A percentile compares a stretch with the other conserved stretches of the same genome.
These are phyloP conservation scores for Melanaphis sacchari DNA, from an alignment of 1,140 invertebrate species.

Conservation along the genomic window DNA sequence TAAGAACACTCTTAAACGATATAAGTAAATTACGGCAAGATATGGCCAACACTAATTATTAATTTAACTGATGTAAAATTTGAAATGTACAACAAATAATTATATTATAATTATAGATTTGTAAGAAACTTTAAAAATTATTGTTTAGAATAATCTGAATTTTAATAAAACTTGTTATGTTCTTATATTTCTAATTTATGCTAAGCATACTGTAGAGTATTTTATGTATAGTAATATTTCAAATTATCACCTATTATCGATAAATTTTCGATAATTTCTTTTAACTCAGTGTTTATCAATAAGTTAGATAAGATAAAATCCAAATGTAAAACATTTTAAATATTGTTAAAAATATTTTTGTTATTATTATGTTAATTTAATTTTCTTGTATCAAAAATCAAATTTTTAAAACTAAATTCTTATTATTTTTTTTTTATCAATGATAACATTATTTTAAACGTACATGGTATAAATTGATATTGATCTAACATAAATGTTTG, in stretches of 20 bases:
- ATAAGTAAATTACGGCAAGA: not conserved
- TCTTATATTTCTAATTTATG: no score
- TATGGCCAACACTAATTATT: constrained; percentile 31
- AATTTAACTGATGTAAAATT: not conserved
- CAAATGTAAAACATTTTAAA: not conserved
- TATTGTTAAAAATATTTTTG: not conserved
- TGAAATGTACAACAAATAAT: not conserved
- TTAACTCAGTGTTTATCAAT: not conserved
- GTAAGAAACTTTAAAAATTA: not conserved
- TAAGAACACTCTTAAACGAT: constrained; percentile 9
- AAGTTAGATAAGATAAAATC: not conserved
- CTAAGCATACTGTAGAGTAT: not conserved
- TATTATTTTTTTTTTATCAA: no score
- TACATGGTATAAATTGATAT: no score
- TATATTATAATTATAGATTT: not conserved
- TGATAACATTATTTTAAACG: no score
- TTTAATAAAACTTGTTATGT: not conserved
- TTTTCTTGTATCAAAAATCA: no score
- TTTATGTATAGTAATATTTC: not conserved
- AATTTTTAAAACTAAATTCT: no score
- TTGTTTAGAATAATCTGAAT: not conserved
- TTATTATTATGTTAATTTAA: not conserved
- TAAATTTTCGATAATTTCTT: not conserved
- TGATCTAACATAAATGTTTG: no score
- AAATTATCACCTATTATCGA: not conserved